Base-by-base conservation (phyloP, 2,797 vertebrate species). In the Carduelis carduelis region DNA sequence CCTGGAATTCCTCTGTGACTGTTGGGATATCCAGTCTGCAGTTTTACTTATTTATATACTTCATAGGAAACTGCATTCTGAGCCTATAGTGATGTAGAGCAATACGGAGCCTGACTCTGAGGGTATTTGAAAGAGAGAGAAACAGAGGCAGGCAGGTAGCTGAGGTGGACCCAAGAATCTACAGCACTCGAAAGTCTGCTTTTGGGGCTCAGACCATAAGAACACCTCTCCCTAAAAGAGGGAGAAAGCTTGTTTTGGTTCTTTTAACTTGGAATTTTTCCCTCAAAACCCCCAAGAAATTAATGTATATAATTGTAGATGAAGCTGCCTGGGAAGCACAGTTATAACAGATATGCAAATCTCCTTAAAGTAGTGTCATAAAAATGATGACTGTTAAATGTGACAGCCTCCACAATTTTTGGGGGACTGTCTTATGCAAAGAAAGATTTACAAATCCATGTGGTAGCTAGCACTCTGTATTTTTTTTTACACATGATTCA, bases 361-460 rank as follows among this genome's bases (percentile, higher is more conserved):
- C 63, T 63, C 11, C 53, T 66, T 79, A 52, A 55, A 88, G 24
- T 60, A 28, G 21, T 46, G 21, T 52, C 22, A 14, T 71, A 55
- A 21, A 72, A 75, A 84, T 35, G 19, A 37, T 76, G 74, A 75
- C 52, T 87, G 64, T 41, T 66, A 83, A 77, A 85, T 61, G 44
- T 2, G 8, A 82, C 76, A 90, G 65, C 83, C 59, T 83, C 47
- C 64, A 57, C 59, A 60, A 24, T 55, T 56, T 74, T 85, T 64
- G 52, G 66, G 91, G 32, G 68, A 6, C 37, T 65, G 56, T 72
- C 41, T 71, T 61, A 63, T 17, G 2, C 11, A 65, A 41, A 76
- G 59, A 61, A 75, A 76, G 70, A 83, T 92, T 78, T 93, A 89
- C 63, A 96, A 89, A 91, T 83, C 53, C 4, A 2, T 76, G 63